Percentiles rank a stretch among this genome's conserved stretches.
phyloP scores from a whole-genome alignment of 2,888 invertebrate genomes.

The Drosophila falleni region DNA sequence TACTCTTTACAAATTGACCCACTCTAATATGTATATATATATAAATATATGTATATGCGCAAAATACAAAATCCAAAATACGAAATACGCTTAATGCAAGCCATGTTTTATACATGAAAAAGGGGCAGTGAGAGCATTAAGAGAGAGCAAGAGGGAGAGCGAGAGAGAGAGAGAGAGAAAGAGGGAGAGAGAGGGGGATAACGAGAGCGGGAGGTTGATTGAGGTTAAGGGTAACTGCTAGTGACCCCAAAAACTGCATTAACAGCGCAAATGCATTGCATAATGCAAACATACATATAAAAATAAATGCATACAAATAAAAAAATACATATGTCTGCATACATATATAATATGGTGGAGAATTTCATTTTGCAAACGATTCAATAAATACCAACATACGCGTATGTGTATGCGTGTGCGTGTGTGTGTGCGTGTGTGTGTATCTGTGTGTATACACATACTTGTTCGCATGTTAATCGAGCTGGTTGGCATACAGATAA shows the following conservation, averaged over 20 bases:
- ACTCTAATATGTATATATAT: neutral
- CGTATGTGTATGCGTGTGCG: neutral
- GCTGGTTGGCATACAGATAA: constrained; percentile 31
- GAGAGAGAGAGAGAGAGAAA: neutral
- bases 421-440: neutral
- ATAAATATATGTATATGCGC: constrained; percentile 6
- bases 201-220: constrained; percentile 4
- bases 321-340: neutral
- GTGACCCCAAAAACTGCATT: constrained; percentile 34
- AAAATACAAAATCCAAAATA: constrained; percentile 59
- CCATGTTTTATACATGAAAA: constrained; percentile 69
- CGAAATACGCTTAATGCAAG: constrained; percentile 66
- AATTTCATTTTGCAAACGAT: constrained; percentile 35
- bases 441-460: neutral
- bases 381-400: constrained; percentile 20
- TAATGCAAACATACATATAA: constrained; percentile 22
- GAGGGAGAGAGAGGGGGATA: neutral
- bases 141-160: neutral
- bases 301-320: neutral
- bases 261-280: constrained; percentile 37
- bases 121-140: neutral
- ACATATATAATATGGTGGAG: constrained; percentile 3
- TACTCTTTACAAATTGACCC: too few relatives aligned
- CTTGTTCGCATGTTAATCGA: constrained; percentile 27
- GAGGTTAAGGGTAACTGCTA: constrained; percentile 17